A percentile compares a stretch with the other conserved stretches of the same genome.
These are phyloP conservation scores for Burhinus oedicnemus DNA, from an alignment of 2,113 vertebrate species.

Conservation along the genomic window DNA sequence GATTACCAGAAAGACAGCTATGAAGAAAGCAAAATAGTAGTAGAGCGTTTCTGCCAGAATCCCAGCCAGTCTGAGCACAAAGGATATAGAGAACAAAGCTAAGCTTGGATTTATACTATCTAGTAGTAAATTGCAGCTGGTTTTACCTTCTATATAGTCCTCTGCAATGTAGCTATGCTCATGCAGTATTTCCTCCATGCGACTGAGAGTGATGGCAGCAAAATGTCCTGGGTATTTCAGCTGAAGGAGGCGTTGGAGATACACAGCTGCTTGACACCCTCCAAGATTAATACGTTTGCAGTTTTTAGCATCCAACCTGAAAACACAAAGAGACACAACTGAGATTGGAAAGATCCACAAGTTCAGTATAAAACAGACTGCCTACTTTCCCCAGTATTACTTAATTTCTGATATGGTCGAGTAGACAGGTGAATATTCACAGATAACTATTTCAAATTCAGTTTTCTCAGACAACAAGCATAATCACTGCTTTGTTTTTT, in stretches of 20 bases:
- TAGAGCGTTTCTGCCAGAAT: not conserved
- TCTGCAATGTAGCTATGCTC: slow-evolving; percentile 91
- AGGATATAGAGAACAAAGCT: not conserved
- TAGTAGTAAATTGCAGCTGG: not conserved
- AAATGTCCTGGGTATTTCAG: slow-evolving; percentile 95
- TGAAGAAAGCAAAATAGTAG: not conserved
- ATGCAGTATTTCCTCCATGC: slow-evolving; percentile 95
- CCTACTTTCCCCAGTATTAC: not conserved
- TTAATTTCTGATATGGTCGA: not conserved
- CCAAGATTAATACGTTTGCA: slow-evolving; percentile 94
- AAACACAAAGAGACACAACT: not conserved
- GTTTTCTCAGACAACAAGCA: not conserved
- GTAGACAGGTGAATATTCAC: fast-evolving
- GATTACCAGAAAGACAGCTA: not conserved
- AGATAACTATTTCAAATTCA: not conserved
- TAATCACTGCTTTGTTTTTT: not conserved
- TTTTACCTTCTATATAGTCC: slow-evolving; percentile 89
- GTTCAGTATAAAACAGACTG: not conserved
- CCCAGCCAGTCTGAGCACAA: not conserved
- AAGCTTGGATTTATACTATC: not conserved
- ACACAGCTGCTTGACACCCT: slow-evolving; percentile 88
- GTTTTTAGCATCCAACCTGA: slow-evolving; percentile 89
- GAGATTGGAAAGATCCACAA: not conserved
- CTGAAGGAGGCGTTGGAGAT: slow-evolving; percentile 95
- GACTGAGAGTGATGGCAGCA: slow-evolving; percentile 89